Evolutionary conservation across 1,140 invertebrate species (phyloP).

Genomic region (Drosophila equinoxialis): DNA sequence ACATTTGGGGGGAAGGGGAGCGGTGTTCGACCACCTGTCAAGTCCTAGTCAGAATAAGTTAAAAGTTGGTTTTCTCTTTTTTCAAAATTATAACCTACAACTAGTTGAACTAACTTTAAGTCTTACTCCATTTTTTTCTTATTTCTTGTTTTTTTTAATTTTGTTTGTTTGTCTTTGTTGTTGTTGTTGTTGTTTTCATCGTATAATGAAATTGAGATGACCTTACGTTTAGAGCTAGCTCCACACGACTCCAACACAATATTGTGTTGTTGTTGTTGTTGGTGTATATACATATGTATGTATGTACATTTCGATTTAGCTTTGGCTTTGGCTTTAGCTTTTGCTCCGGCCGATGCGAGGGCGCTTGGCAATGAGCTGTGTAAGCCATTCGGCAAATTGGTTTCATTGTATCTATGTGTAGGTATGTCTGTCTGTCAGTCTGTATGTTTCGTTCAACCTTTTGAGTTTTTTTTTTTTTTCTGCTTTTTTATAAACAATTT

Average conservation of each 20-base stretch:
- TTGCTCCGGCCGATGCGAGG: conserved; percentile 13
- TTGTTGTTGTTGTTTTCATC: neutral
- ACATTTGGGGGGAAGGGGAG: too few relatives aligned
- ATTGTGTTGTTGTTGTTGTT: neutral
- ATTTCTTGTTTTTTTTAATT: neutral
- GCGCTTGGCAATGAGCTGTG: conserved; percentile 22
- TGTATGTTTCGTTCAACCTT: conserved; percentile 14
- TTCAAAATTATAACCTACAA: neutral
- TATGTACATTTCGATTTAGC: conserved; percentile 6
- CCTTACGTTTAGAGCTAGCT: conserved; percentile 10
- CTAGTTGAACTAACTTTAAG: neutral
- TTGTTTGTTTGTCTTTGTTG: neutral
- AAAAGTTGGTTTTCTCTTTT: too few relatives aligned
- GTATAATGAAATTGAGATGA: conserved; percentile 12
- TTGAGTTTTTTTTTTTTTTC: conserved; percentile 9
- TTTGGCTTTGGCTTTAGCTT: conserved; percentile 14
- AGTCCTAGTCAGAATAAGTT: too few relatives aligned
- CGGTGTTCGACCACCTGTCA: too few relatives aligned
- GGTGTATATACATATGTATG: neutral
- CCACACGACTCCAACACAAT: conserved; percentile 9
- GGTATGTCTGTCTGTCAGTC: conserved; percentile 2
- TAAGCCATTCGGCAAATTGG: conserved; percentile 22
- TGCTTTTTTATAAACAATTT: conserved; percentile 10
- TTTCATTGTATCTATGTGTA: conserved; percentile 19
- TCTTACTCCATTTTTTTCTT: conserved; percentile 6